phyloP scores from a whole-genome alignment of 2,888 invertebrate genomes.

The Sericinus montela region DNA sequence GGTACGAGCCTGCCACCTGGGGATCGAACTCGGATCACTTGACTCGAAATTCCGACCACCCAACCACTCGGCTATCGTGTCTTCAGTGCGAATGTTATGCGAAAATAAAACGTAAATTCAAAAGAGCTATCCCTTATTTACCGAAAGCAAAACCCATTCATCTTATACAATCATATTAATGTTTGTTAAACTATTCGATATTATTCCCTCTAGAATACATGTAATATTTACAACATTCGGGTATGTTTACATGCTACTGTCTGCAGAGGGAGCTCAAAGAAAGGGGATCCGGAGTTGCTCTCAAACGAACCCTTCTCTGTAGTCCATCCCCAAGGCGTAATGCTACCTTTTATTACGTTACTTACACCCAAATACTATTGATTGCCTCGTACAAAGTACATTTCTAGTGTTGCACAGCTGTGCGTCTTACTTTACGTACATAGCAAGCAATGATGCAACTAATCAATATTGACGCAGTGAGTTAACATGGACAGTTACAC shows the following conservation, averaged over 20 bases:
- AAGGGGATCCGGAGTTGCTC: slow-evolving; percentile 20
- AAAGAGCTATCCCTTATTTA: too few relatives aligned
- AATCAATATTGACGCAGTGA: slow-evolving; percentile 17
- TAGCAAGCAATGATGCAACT: slow-evolving; percentile 10
- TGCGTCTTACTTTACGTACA: slow-evolving; percentile 1
- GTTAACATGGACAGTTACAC: slow-evolving; percentile 14
- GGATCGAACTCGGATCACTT: too few relatives aligned
- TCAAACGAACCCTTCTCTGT: slow-evolving; percentile 19
- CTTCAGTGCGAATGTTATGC: too few relatives aligned
- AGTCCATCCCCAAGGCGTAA: slow-evolving; percentile 22
- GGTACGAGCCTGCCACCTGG: too few relatives aligned
- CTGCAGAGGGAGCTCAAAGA: slow-evolving; percentile 24
- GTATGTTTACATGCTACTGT: slow-evolving; percentile 22
- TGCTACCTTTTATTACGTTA: slow-evolving; percentile 23
- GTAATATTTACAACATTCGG: slow-evolving; percentile 26
- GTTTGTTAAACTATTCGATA: neutral
- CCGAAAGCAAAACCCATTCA: too few relatives aligned
- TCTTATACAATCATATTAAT: neutral
- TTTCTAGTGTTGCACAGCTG: slow-evolving; percentile 5
- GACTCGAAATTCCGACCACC: too few relatives aligned
- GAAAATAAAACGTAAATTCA: too few relatives aligned
- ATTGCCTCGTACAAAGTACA: slow-evolving; percentile 6
- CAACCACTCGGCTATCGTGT: too few relatives aligned
- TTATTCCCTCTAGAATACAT: slow-evolving; percentile 14
- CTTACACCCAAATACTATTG: slow-evolving; percentile 20